These are phyloP conservation scores for Tetragnatha montana DNA, from an alignment of 2,888 invertebrate genomes.

Conservation along the genomic window DNA sequence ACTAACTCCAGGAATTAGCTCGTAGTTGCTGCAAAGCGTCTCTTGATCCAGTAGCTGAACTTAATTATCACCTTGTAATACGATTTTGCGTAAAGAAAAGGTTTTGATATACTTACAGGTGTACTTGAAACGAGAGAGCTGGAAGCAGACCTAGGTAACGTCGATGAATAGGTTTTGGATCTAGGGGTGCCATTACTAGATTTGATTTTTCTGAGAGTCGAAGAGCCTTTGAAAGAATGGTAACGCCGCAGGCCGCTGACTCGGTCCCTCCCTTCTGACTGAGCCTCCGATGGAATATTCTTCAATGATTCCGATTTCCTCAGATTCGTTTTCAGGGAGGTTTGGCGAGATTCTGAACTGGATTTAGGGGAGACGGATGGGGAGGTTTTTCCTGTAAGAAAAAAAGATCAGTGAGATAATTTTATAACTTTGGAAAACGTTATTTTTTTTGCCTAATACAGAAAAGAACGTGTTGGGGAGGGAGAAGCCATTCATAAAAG, in stretches of 20 bases:
- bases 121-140: neutral
- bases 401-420: neutral
- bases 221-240: conserved; percentile 54
- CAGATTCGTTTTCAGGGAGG: conserved; percentile 19
- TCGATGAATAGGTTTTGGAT: conserved; percentile 5
- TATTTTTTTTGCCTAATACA: no score
- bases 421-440: neutral
- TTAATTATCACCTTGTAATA: no score
- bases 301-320: conserved; percentile 57
- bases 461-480: neutral
- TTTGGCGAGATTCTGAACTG: neutral
- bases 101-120: neutral
- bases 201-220: conserved; percentile 22
- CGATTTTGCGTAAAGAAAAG: no score
- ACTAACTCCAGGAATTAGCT: no score
- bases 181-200: neutral
- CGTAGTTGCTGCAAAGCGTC: no score
- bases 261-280: conserved; percentile 41
- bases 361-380: neutral
- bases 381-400: neutral
- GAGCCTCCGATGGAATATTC: conserved; percentile 39
- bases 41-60: no score
- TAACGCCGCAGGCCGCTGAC: conserved; percentile 36
- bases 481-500: no score
- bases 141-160: neutral